Evolutionary conservation across 2,888 invertebrate genomes (phyloP).

Genomic region (Tetranychus piercei): DNA sequence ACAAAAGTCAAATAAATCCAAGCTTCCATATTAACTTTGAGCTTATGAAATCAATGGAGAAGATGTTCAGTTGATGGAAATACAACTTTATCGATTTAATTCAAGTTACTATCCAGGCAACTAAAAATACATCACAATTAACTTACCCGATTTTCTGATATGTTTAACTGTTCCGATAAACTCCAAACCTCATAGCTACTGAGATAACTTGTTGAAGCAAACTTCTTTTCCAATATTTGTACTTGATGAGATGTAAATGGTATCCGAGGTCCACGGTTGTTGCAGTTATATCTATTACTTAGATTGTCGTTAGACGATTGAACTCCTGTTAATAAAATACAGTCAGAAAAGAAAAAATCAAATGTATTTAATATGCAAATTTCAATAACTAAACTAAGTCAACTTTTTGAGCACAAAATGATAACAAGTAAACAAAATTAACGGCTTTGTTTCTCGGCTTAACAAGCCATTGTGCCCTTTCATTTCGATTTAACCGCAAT

Average conservation of each 20-base stretch:
- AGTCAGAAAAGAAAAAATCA: too few relatives aligned
- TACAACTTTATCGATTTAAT: background rate
- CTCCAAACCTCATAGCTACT: constrained; percentile 39
- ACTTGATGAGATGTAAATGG: constrained; percentile 53
- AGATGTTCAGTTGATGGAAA: constrained; percentile 29
- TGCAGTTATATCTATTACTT: background rate
- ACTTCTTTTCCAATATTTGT: constrained; percentile 48
- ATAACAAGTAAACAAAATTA: too few relatives aligned
- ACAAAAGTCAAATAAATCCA: too few relatives aligned
- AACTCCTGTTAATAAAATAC: background rate
- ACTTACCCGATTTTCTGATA: constrained; percentile 26
- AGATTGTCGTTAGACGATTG: background rate
- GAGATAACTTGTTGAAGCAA: constrained; percentile 47
- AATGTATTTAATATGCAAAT: too few relatives aligned
- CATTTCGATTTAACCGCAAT: too few relatives aligned
- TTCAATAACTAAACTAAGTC: too few relatives aligned
- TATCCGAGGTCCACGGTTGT: constrained; percentile 40
- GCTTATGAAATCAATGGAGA: too few relatives aligned
- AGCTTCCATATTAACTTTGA: too few relatives aligned
- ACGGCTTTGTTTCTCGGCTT: too few relatives aligned
- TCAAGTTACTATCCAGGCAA: background rate
- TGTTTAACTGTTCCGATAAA: constrained; percentile 9
- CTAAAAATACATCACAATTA: constrained; percentile 32
- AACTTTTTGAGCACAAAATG: too few relatives aligned
- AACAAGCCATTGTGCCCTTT: too few relatives aligned